Percentiles rank a stretch among this genome's conserved stretches.
Evolutionary conservation across 1,140 invertebrate genomes (phyloP).

Genomic region (Achroia grisella): DNA sequence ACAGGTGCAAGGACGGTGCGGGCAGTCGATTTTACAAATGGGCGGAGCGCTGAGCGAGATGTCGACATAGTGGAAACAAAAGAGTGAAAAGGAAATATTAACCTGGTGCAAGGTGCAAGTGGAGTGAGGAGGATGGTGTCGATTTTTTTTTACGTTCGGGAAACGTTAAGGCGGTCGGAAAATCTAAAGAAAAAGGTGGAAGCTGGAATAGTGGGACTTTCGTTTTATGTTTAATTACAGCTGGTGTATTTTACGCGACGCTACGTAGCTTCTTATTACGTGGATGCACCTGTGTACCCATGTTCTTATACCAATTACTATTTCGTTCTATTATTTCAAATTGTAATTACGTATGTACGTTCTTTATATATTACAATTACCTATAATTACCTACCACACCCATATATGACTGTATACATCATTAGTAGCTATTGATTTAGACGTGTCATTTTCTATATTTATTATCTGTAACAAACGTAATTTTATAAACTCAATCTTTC

Average conservation of each 20-base stretch:
- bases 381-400: too few relatives aligned
- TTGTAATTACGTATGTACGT: too few relatives aligned
- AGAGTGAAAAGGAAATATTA: conserved; percentile 67
- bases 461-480: too few relatives aligned
- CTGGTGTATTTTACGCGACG: neutral
- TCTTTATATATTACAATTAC: too few relatives aligned
- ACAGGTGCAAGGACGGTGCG: conserved; percentile 55
- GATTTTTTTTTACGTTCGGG: conserved; percentile 36
- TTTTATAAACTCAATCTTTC: too few relatives aligned
- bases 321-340: too few relatives aligned
- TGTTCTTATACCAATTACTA: too few relatives aligned
- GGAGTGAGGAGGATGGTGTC: conserved; percentile 36
- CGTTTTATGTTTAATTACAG: conserved; percentile 1
- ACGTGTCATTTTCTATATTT: too few relatives aligned
- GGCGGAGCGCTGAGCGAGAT: conserved; percentile 61
- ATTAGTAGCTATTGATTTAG: too few relatives aligned
- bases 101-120: conserved; percentile 51
- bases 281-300: neutral
- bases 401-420: too few relatives aligned
- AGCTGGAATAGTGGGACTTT: conserved; percentile 22
- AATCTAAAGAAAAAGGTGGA: conserved; percentile 60
- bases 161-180: conserved; percentile 56
- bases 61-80: conserved; percentile 63
- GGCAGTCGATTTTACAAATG: conserved; percentile 69
- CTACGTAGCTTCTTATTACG: neutral